These are phyloP conservation scores for Cyclophora albipunctata DNA, from an alignment of 2,888 invertebrate species.

Conservation along the genomic window DNA sequence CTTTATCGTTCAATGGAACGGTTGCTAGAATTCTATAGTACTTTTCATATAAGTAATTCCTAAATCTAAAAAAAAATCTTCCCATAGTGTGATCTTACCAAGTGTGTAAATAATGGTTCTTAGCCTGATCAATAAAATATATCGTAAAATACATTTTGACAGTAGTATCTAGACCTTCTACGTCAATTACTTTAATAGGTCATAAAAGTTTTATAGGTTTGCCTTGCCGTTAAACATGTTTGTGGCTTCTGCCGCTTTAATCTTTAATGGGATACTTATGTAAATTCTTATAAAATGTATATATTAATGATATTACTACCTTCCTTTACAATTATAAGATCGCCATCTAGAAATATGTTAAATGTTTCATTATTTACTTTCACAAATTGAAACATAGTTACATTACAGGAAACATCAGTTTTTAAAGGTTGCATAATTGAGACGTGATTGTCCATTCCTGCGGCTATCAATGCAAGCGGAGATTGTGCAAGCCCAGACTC, in stretches of 20 bases:
- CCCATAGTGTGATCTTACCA: too few species aligned
- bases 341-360: too few species aligned
- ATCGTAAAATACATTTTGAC: slow-evolving; percentile 23
- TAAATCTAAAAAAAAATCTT: too few species aligned
- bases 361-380: too few species aligned
- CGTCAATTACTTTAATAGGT: slow-evolving; percentile 21
- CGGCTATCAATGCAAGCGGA: slow-evolving; percentile 5
- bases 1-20: slow-evolving; percentile 19
- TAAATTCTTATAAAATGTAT: background rate
- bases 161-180: slow-evolving; percentile 7
- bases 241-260: slow-evolving; percentile 4
- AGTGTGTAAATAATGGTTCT: too few species aligned
- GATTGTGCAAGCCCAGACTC: too few species aligned
- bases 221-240: slow-evolving; percentile 6
- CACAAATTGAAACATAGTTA: too few species aligned
- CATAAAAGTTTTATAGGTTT: slow-evolving; percentile 21
- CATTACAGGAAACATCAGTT: too few species aligned
- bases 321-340: too few species aligned
- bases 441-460: slow-evolving; percentile 14
- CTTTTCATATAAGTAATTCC: too few species aligned
- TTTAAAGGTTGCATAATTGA: slow-evolving; percentile 10
- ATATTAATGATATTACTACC: background rate
- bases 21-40: background rate
- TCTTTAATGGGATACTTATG: background rate
- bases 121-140: slow-evolving; percentile 1